These are phyloP conservation scores for Disparrhopalites patrizii DNA, from an alignment of 2,888 invertebrate species.

Conservation along the genomic window DNA sequence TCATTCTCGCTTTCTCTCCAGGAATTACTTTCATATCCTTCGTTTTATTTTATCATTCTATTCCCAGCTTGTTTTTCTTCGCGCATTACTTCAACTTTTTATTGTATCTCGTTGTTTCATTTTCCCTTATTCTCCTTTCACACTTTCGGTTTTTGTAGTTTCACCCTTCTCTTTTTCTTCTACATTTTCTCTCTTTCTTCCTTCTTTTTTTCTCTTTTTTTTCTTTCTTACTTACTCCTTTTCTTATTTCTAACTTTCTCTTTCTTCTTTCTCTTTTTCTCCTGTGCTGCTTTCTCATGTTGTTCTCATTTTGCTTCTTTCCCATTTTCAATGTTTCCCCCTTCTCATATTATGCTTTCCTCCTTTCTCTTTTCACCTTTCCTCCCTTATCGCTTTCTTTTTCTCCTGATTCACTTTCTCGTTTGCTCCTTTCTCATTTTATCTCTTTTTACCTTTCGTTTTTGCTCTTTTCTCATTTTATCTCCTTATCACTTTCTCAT, in stretches of 20 bases:
- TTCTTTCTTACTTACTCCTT: background rate
- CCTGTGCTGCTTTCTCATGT: background rate
- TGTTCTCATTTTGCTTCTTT: too few relatives aligned
- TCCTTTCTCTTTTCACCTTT: too few relatives aligned
- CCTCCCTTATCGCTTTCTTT: too few relatives aligned
- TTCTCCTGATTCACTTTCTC: background rate
- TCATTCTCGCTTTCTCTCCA: background rate
- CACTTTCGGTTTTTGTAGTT: background rate
- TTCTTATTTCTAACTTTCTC: background rate
- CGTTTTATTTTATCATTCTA: background rate
- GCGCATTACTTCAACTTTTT: background rate
- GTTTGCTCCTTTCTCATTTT: background rate
- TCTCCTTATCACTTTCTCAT: too few relatives aligned
- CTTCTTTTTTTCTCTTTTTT: background rate
- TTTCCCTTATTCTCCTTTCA: background rate
- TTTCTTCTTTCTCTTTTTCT: background rate
- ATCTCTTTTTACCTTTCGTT: background rate
- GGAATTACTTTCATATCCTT: background rate
- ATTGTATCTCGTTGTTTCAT: background rate
- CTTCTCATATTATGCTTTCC: too few relatives aligned
- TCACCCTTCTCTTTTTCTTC: background rate
- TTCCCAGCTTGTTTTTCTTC: background rate
- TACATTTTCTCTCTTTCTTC: background rate
- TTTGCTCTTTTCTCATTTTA: too few relatives aligned
- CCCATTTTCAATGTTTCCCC: too few relatives aligned